phyloP scores from a whole-genome alignment of 2,888 invertebrate species.

The Hetaerina titia region DNA sequence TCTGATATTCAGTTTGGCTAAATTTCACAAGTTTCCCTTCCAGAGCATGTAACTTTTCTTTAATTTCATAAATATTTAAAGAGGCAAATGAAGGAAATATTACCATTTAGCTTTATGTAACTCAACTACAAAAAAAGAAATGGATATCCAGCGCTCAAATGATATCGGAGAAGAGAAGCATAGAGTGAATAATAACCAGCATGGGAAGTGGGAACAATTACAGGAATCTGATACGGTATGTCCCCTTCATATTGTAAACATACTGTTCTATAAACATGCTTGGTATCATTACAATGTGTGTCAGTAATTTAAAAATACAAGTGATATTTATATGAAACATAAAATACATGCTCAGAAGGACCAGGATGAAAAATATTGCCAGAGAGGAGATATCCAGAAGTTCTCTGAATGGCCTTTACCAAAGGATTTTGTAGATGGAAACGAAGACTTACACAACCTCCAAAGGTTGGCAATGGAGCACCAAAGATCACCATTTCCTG shows the following conservation, averaged over 20 bases:
- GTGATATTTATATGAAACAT: neutral
- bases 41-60: neutral
- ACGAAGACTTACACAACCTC: neutral
- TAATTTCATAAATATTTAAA: neutral
- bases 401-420: constrained; percentile 1
- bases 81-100: neutral
- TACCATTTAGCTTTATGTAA: neutral
- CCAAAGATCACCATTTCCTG: constrained; percentile 45
- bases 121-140: neutral
- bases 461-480: constrained; percentile 42
- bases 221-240: neutral
- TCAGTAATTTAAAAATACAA: neutral
- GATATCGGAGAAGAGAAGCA: neutral
- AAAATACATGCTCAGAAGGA: neutral
- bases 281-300: neutral
- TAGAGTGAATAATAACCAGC: neutral
- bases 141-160: neutral
- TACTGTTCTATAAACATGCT: neutral
- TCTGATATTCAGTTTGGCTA: neutral
- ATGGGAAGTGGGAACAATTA: neutral
- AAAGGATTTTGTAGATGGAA: constrained; percentile 10
- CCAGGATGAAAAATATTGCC: neutral
- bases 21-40: neutral
- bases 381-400: neutral
- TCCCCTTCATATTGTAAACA: neutral